Percentiles rank a stretch among this genome's conserved stretches.
These are phyloP conservation scores for Drosophila nigromelanica DNA, from an alignment of 1,140 invertebrate genomes.

Conservation along the genomic window DNA sequence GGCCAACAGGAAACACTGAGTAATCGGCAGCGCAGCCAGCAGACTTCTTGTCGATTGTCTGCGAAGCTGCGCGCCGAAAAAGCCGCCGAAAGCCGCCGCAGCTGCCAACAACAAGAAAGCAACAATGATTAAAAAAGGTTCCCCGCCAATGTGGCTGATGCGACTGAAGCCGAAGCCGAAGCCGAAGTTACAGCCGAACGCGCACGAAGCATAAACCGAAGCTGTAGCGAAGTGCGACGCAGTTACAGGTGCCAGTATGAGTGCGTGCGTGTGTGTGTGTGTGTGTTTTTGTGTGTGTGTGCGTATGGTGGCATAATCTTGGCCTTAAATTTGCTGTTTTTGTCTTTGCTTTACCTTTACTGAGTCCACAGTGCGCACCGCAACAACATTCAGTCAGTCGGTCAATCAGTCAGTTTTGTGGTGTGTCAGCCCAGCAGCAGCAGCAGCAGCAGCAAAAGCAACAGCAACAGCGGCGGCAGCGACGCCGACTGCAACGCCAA, in stretches of 20 bases:
- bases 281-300: slow-evolving; percentile 9
- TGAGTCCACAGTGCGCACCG: slow-evolving; percentile 43
- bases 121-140: slow-evolving; percentile 14
- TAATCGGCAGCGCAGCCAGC: slow-evolving; percentile 33
- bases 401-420: slow-evolving; percentile 65
- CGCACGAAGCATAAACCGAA: slow-evolving; percentile 9
- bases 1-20: slow-evolving; percentile 32
- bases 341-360: slow-evolving; percentile 68
- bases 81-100: neutral
- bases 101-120: neutral
- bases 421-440: slow-evolving; percentile 44
- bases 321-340: slow-evolving; percentile 64
- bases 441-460: slow-evolving; percentile 28
- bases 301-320: slow-evolving; percentile 72
- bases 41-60: slow-evolving; percentile 56
- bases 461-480: slow-evolving; percentile 16
- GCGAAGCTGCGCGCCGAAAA: neutral
- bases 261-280: slow-evolving; percentile 25
- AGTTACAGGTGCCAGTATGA: slow-evolving; percentile 52
- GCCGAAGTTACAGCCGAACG: slow-evolving; percentile 17
- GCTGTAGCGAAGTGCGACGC: slow-evolving; percentile 21
- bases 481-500: slow-evolving; percentile 1
- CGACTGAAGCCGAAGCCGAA: slow-evolving; percentile 19
- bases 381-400: slow-evolving; percentile 53
- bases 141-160: slow-evolving; percentile 37